Percentiles rank a stretch among this genome's conserved stretches.
phyloP scores from a whole-genome alignment of 2,113 vertebrate genomes.

The Zosterops pallidus region DNA sequence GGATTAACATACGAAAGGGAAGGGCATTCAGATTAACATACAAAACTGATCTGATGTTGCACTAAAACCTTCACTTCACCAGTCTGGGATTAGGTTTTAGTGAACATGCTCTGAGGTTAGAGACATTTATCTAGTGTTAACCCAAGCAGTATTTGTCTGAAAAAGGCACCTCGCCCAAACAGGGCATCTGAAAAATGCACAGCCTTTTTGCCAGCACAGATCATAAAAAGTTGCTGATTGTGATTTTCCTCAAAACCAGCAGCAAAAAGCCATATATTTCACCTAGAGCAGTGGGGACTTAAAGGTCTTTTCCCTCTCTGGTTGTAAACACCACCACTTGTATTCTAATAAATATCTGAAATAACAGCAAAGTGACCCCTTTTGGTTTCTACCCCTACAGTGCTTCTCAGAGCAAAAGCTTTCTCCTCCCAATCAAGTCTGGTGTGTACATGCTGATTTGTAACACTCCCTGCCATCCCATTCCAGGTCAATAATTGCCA shows the following conservation, averaged over 20 bases:
- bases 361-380: not conserved
- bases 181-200: not conserved
- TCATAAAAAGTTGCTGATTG: not conserved
- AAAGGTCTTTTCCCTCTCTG: not conserved
- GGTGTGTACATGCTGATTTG: not conserved
- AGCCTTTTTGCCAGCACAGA: not conserved
- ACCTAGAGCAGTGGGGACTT: not conserved
- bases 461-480: not conserved
- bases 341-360: not conserved
- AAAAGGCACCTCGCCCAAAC: not conserved
- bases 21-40: not conserved
- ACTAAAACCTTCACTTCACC: not conserved
- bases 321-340: not conserved
- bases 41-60: not conserved
- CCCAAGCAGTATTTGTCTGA: not conserved
- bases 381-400: not conserved
- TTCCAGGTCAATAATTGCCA: not conserved
- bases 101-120: not conserved
- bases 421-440: not conserved
- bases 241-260: not conserved
- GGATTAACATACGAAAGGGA: not conserved
- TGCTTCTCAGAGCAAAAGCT: not conserved
- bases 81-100: not conserved
- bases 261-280: not conserved
- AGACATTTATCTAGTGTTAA: not conserved